phyloP scores from a whole-genome alignment of 2,113 vertebrate species.

The Saguinus midas region DNA sequence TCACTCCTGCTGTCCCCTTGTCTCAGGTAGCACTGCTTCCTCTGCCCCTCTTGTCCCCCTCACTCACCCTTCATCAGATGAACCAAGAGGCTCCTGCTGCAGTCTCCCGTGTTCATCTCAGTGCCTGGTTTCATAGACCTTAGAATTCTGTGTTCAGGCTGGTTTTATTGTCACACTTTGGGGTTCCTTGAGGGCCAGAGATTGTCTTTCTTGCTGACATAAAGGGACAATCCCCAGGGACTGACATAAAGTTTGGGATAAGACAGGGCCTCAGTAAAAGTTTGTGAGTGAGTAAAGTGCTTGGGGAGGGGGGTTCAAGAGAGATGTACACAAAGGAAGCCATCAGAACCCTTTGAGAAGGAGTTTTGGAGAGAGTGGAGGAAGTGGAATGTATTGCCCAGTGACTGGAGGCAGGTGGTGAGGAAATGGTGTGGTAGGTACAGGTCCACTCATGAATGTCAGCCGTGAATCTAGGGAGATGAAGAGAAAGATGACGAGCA shows the following conservation, averaged over 20 bases:
- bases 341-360: not conserved
- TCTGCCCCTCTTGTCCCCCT: not conserved
- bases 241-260: not conserved
- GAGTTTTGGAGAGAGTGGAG: not conserved
- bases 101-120: not conserved
- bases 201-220: not conserved
- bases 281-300: not conserved
- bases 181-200: not conserved
- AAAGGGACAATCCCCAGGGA: not conserved
- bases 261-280: not conserved
- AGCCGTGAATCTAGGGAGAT: fast-evolving
- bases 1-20: not conserved
- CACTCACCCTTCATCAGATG: too few species aligned
- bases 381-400: not conserved
- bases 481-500: not conserved
- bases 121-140: not conserved
- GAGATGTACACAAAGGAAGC: not conserved
- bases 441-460: not conserved
- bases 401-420: not conserved
- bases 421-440: not conserved
- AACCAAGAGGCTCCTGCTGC: too few species aligned
- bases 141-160: not conserved
- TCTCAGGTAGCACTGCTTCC: too few species aligned
- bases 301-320: not conserved
- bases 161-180: not conserved